Evolutionary conservation across 30 jellyfish, hydroid and myxozoan genomes (phyloP).

Genomic region (Cassiopea xamachana): DNA sequence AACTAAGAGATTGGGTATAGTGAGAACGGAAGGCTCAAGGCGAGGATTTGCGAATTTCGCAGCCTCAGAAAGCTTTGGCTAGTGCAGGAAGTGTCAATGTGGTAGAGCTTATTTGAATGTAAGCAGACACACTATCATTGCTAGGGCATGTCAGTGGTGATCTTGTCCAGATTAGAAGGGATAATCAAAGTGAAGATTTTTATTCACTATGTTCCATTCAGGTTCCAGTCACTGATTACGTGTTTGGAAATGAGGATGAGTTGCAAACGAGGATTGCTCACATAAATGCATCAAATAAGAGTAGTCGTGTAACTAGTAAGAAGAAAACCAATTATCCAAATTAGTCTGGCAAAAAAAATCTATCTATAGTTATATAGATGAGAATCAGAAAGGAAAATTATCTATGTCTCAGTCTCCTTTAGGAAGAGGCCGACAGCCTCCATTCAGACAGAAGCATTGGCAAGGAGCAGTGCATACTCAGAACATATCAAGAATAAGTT

Average conservation of each 20-base stretch:
- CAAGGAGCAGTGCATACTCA: too few species aligned
- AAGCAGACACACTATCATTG: background rate
- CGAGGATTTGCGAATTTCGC: too few species aligned
- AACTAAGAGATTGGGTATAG: background rate
- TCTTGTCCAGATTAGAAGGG: background rate
- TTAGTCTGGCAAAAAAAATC: background rate
- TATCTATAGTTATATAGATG: too few species aligned
- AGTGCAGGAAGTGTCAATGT: background rate
- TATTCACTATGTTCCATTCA: background rate
- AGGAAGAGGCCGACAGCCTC: background rate
- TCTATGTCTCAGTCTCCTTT: background rate
- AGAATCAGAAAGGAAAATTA: too few species aligned
- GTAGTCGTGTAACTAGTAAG: too few species aligned
- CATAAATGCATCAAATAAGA: too few species aligned
- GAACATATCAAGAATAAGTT: background rate
- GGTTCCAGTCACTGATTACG: background rate
- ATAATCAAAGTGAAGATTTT: background rate
- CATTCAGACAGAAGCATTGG: background rate
- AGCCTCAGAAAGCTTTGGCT: background rate
- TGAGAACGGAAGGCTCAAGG: background rate
- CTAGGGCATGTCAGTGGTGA: background rate
- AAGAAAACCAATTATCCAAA: background rate
- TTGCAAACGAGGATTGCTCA: conserved; percentile 9
- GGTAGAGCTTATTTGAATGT: background rate
- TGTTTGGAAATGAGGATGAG: conserved; percentile 11